Base-by-base conservation (phyloP, 2,888 invertebrate species). In the Miltochrista miniata region DNA sequence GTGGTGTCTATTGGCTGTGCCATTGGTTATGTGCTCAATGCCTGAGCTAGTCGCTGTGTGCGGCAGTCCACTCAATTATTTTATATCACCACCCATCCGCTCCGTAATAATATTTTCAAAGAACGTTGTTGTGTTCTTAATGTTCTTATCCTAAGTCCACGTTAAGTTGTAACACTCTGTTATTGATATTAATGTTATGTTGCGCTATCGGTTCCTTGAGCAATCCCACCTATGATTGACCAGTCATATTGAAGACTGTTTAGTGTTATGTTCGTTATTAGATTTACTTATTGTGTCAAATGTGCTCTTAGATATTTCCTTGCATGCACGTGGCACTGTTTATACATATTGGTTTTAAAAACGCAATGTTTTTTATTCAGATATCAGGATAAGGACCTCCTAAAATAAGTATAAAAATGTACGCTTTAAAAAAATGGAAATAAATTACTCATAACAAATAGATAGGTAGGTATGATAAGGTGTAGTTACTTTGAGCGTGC, bases 371-470 rank as follows among this genome's bases (percentile, higher is more conserved):
- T 80, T 79, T 76, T 63, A 81, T 77, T 80, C 76, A 68, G 68
- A 83, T 83, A 82, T 83, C 81, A 78, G 76, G 68, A 75, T 88
- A 87, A 87, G 89, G 78, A 87, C 83, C 84, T 89, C 82, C 82
- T 87, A 87, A 81, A 76, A 74, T 90, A 89, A 90, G 86, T 80
- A 90, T 90, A 90, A 90, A 83, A 90, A 88, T 90, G 88, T 91
- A 91, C 91, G 91, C 91, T 90, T 91, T 91, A 91, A 91, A 85
- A 90, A n/a, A 89, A 88, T 89, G 86, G 82, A 79, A 65, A 83
- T 85, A 89, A 88, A 79, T 83, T 83, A 89, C 76, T 85, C 81
- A 76, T 87, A 85, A 87, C 75, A 83, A 80, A 85, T 89, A 90
- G 87, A 81, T 88, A 89, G 88, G 85, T 88, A 89, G 87, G 75